Conservation (phyloP, 2,113 vertebrate species). For the Trogon surrucura region DNA sequence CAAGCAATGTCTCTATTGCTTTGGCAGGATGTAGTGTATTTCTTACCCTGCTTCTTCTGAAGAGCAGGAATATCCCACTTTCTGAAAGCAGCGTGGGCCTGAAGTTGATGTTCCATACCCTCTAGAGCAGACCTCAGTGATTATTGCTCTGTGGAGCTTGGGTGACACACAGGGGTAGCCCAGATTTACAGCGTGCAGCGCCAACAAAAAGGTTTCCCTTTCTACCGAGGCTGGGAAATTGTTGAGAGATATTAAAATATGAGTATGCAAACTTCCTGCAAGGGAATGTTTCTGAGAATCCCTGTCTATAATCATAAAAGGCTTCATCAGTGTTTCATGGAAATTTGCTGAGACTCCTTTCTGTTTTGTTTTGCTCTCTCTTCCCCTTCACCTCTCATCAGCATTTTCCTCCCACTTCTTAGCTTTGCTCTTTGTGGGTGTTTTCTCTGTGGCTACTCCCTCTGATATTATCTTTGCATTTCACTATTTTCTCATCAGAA, state of each 20-base stretch:
- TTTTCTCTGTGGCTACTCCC: neutral
- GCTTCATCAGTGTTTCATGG: constrained; percentile 39
- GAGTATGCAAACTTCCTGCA: neutral
- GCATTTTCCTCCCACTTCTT: neutral
- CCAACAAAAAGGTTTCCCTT: neutral
- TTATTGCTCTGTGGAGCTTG: neutral
- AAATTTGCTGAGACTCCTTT: constrained; percentile 39
- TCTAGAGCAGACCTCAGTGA: neutral
- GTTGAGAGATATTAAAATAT: neutral
- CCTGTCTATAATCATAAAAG: constrained; percentile 5
- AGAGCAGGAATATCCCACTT: neutral
- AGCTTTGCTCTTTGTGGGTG: neutral
- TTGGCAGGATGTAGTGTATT: neutral
- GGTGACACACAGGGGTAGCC: neutral
- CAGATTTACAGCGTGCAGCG: neutral
- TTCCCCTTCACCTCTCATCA: neutral
- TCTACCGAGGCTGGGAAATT: neutral
- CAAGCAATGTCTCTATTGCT: neutral
- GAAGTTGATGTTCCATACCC: neutral
- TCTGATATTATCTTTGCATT: neutral
- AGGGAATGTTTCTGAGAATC: constrained; percentile 4
- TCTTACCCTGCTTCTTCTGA: neutral
- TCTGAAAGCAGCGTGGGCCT: neutral
- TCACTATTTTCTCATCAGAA: constrained; percentile 1
- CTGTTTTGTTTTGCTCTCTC: neutral